Conservation (phyloP, 1,140 invertebrate species). For the Caenorhabditis tropicalis region DNA sequence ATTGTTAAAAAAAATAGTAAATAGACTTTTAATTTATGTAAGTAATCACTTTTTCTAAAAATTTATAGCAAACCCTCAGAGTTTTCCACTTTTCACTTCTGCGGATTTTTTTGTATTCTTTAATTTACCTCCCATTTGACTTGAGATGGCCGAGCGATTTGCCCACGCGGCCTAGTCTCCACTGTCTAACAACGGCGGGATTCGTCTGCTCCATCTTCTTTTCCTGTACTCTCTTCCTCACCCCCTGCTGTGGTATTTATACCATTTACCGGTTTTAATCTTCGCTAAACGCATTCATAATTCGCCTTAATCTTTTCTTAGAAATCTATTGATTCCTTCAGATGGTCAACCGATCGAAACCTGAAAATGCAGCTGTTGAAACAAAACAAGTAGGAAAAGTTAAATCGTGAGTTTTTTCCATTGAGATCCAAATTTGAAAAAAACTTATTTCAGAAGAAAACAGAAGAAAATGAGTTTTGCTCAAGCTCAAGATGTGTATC, state of each 20-base stretch:
- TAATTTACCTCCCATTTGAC: neutral
- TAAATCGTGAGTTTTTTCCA: constrained; percentile 24
- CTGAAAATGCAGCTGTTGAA: neutral
- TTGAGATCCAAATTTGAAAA: too few relatives aligned
- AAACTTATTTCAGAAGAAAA: neutral
- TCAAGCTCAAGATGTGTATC: constrained; percentile 20
- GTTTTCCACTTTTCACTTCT: too few relatives aligned
- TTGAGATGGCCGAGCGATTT: too few relatives aligned
- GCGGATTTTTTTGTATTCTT: too few relatives aligned
- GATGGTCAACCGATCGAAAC: constrained; percentile 1
- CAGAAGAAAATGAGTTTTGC: constrained; percentile 14
- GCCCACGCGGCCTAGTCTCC: neutral
- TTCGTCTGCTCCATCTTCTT: neutral
- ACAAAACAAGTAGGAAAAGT: neutral
- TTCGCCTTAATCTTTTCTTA: neutral
- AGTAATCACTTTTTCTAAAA: too few relatives aligned
- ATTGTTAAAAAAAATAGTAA: too few relatives aligned
- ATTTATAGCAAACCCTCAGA: too few relatives aligned
- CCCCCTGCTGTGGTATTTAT: neutral
- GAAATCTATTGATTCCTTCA: neutral
- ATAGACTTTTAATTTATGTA: too few relatives aligned
- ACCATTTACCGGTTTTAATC: neutral
- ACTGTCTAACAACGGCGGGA: neutral
- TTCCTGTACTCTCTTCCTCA: neutral
- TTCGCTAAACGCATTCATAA: neutral